These are phyloP conservation scores for Muscidifurax raptorellus DNA, from an alignment of 1,140 invertebrate species.

Conservation along the genomic window DNA sequence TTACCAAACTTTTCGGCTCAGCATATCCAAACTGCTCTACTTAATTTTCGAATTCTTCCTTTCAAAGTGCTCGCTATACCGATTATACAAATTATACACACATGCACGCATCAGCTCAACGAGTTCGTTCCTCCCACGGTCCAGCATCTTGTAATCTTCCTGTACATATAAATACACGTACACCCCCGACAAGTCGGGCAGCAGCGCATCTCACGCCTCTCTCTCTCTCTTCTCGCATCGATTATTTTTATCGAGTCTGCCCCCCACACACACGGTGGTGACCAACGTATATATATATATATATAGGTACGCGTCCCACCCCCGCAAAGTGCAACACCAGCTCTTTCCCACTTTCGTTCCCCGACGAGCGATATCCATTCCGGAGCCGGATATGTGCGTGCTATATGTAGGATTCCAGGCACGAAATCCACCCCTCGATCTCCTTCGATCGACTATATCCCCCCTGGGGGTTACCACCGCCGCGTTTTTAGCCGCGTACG, in stretches of 20 bases:
- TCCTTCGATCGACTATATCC: not conserved
- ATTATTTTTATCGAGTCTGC: conserved; percentile 37
- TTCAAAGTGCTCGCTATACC: too few relatives aligned
- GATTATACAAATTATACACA: not conserved
- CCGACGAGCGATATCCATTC: conserved; percentile 64
- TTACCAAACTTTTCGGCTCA: too few relatives aligned
- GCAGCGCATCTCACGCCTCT: not conserved
- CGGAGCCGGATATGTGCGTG: conserved; percentile 59
- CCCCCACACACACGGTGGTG: conserved; percentile 14
- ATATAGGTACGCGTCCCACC: not conserved
- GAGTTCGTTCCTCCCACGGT: not conserved
- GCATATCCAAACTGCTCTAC: too few relatives aligned
- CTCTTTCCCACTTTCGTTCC: not conserved
- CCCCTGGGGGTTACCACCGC: conserved; percentile 64
- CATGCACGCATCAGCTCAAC: not conserved
- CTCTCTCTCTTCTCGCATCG: conserved; percentile 2
- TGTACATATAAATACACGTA: not conserved
- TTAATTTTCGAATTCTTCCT: too few relatives aligned
- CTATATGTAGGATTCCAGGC: not conserved
- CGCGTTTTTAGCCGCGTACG: conserved; percentile 48
- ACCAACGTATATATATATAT: not conserved
- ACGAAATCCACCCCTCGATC: not conserved
- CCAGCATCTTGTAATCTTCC: not conserved
- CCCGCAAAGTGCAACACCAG: not conserved
- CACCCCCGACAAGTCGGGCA: not conserved